These are phyloP conservation scores for Ypsolopha sequella DNA, from an alignment of 2,888 invertebrate genomes.

Conservation along the genomic window DNA sequence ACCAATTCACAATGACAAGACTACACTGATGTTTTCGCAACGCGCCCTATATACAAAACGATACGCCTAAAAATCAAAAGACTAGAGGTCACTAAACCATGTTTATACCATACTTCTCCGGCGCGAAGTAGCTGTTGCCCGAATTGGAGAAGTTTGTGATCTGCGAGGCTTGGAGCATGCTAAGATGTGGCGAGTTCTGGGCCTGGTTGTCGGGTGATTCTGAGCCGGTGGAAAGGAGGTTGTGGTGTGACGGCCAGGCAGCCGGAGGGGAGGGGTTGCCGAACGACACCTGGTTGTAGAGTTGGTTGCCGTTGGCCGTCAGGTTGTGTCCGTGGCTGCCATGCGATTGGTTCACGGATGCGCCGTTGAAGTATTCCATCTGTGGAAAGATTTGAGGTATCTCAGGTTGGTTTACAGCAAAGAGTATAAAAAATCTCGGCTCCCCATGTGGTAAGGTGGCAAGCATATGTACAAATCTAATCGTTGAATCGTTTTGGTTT, in stretches of 20 bases:
- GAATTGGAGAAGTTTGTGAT: constrained; percentile 67
- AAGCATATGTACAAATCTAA: no score
- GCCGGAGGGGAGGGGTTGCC: constrained; percentile 60
- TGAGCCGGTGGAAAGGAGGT: constrained; percentile 52
- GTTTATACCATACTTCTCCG: constrained; percentile 66
- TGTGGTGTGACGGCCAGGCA: constrained; percentile 60
- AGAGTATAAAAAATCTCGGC: background rate
- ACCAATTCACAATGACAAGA: background rate
- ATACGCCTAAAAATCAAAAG: background rate
- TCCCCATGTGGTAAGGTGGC: no score
- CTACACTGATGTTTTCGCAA: background rate
- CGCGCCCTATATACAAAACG: background rate
- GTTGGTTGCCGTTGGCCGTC: constrained; percentile 55
- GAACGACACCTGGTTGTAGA: constrained; percentile 65
- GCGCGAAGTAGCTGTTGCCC: constrained; percentile 61
- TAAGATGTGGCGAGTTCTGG: constrained; percentile 54
- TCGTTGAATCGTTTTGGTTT: no score
- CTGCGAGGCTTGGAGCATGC: constrained; percentile 63
- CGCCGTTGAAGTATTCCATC: constrained; percentile 68
- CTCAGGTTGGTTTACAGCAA: background rate
- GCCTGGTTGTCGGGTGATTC: constrained; percentile 61
- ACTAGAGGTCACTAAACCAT: constrained; percentile 55
- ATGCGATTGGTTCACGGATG: constrained; percentile 57
- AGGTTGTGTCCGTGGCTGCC: constrained; percentile 56
- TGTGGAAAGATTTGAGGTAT: constrained; percentile 16